These are phyloP conservation scores for Hyposmocoma kahamanoa DNA, from an alignment of 1,140 invertebrate genomes.

Conservation along the genomic window DNA sequence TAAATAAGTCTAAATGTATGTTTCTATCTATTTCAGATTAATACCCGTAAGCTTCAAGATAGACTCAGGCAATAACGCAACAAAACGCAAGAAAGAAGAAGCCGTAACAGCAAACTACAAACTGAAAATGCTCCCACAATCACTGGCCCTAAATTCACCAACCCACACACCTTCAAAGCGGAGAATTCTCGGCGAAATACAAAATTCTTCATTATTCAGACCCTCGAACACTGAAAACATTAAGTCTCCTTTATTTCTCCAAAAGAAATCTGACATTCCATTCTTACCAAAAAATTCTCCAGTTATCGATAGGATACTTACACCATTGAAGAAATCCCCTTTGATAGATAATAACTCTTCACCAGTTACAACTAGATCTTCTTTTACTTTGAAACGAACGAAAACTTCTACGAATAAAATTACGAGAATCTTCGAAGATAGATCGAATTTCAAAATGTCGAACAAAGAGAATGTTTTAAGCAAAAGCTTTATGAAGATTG, in stretches of 20 bases:
- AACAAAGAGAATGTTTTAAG: constrained; percentile 45
- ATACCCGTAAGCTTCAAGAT: constrained; percentile 64
- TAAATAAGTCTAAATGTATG: too few relatives aligned
- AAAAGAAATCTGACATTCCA: too few relatives aligned
- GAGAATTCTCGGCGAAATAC: constrained; percentile 48
- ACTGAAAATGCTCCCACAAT: constrained; percentile 53
- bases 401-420: constrained; percentile 42
- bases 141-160: constrained; percentile 44
- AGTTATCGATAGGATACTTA: too few relatives aligned
- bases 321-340: constrained; percentile 3
- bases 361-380: constrained; percentile 20
- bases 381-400: constrained; percentile 23
- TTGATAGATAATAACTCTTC: constrained; percentile 11
- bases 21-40: constrained; percentile 45
- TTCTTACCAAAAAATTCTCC: constrained; percentile 17
- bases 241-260: neutral
- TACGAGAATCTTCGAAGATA: constrained; percentile 47
- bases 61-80: constrained; percentile 56
- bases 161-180: constrained; percentile 35
- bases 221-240: constrained; percentile 2
- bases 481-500: constrained; percentile 39
- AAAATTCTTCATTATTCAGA: constrained; percentile 21
- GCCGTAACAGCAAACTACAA: constrained; percentile 45
- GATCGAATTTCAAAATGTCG: constrained; percentile 47
- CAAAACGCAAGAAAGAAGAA: constrained; percentile 53